Evolutionary conservation across 2,888 invertebrate genomes (phyloP).

Genomic region (Trachelus tabidus): DNA sequence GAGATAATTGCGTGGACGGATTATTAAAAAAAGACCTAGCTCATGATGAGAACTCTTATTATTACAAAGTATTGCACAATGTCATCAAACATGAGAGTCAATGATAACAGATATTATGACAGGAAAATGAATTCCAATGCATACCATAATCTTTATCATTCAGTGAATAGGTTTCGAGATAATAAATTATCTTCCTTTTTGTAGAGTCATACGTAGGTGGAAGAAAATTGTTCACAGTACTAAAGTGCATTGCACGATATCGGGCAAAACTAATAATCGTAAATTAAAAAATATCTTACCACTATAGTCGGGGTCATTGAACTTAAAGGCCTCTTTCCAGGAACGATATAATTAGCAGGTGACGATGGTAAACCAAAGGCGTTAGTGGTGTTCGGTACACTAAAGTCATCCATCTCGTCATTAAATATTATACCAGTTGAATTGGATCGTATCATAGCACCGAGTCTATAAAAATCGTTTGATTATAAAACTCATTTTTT

Average conservation of each 20-base stretch:
- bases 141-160: background rate
- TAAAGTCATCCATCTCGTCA: slow-evolving; percentile 96
- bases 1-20: background rate
- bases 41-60: background rate
- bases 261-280: background rate
- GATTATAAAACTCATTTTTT: background rate
- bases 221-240: background rate
- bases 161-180: background rate
- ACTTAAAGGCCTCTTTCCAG: slow-evolving; percentile 85
- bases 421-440: slow-evolving; percentile 93
- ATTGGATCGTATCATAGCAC: slow-evolving; percentile 81
- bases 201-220: background rate
- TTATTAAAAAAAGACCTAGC: background rate
- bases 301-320: slow-evolving; percentile 89
- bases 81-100: background rate
- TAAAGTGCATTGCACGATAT: too few relatives aligned
- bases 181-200: background rate
- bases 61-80: background rate
- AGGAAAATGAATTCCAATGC: background rate
- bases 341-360: slow-evolving; percentile 81
- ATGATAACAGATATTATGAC: too few relatives aligned
- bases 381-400: slow-evolving; percentile 78
- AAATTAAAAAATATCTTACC: slow-evolving; percentile 65
- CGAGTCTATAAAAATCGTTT: slow-evolving; percentile 74
- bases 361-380: slow-evolving; percentile 81